Base-by-base conservation (phyloP, 2,113 vertebrate species). In the Gnathonemus echidnorhynchus region DNA sequence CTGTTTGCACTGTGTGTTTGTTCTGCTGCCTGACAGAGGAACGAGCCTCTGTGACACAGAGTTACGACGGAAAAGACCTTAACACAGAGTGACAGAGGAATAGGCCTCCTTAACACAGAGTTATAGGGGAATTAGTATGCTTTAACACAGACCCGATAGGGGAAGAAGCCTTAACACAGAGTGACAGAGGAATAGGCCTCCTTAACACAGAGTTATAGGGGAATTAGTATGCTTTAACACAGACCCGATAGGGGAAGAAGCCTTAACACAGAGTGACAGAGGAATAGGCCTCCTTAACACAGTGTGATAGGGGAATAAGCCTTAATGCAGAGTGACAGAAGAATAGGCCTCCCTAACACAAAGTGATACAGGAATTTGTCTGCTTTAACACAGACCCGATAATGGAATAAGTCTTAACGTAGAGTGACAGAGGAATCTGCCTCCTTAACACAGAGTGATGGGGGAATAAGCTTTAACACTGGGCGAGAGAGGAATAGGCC, bases 1-100 rank as follows among this genome's bases (percentile, higher is more conserved):
- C 48, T 87, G 85, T 87, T 87, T 87, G 85, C 49, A 27, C 49
- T 31, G n/a, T 6, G 27, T 87, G 85, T 87, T 87, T 87, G 85
- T 31, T 87, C n/a, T 87, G 50, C 86, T 52, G 86, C 45, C 8
- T 31, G 24, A 13, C 15, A 46, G 84, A 15, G 35, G 35, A 80
- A 80, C 13, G 39, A 39, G 35, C 35, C 13, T 80, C 74, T 19
- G 35, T 19, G 39, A 42, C 27, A 74, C 70, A 77, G 70, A 77
- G 31, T 17, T 13, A 77, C 1, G 35, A 35, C n/a, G 15, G 70
- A 13, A 39, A 19, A 77, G 17, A 19, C 35, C 70, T 77, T 77
- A 77, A 39, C 4, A 17, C 70, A 77, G 31, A 19, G 70, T 39
- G 13, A 39, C 27, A 39, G 70, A 39, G 31, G 31, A 77, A 77